Evolutionary conservation across 2,797 vertebrate species (phyloP), one percentile per base, ranked within the genome.

Genomic region (Premnoplex brunnescens): DNA sequence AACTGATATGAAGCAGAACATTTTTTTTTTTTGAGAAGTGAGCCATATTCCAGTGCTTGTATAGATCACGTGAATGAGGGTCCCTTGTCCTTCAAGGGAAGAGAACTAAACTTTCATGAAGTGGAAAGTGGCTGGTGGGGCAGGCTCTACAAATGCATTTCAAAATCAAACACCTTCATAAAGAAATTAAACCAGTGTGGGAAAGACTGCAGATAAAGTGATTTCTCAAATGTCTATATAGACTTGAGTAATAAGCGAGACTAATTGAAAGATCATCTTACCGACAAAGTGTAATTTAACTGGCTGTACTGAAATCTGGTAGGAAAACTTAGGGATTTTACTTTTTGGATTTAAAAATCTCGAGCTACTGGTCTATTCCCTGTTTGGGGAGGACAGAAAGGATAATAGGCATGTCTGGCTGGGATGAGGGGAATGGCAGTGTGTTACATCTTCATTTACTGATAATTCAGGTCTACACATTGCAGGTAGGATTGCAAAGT

Each of bases 81-180:
- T 71, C 15, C 12, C 11, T 72, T 66, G 41, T 0, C 8, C 30
- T 77, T 67, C 4, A 11, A 27, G 76, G 51, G 34, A 73, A 73
- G 14, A 72, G 9, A 84, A 58, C 6, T 44, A 26, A 75, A 20
- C 12, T 78, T 58, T 60, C 18, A 44, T 2, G 3, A 76, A 69
- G 23, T 27, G 11, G 16, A 8, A 7, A 14, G 14, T 8, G 19
- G 10, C 21, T 15, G 19, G 5, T 0, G 6, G 5, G 28, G 5
- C 4, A 69, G 82, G 1, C 13, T 41, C 6, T 41, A 1, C 7
- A 85, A 88, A 82, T 27, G 7, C 43, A 66, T 9, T 39, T 92
- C 12, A 73, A 36, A 69, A 10, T 82, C 30, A 55, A 59, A 67
- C 18, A 88, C 18, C 7, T 48, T 75, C 22, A 59, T 56, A 59